These are phyloP conservation scores for Helobdella robusta DNA, from an alignment of 2,888 invertebrate species.

Conservation along the genomic window DNA sequence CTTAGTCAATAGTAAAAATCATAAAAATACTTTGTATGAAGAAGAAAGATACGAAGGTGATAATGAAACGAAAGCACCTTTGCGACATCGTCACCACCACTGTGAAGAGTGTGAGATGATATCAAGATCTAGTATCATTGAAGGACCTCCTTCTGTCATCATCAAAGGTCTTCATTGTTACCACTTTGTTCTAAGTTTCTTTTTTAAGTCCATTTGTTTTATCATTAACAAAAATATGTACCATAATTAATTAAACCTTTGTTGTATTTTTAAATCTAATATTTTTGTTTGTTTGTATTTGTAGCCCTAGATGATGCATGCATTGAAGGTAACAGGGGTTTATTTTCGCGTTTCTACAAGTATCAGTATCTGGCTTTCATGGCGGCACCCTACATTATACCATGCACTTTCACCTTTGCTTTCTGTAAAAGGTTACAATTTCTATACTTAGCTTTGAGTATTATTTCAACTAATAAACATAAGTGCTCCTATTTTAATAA, in stretches of 20 bases:
- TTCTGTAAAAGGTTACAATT: conserved; percentile 56
- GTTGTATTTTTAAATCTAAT: background rate
- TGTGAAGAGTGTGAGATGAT: conserved; percentile 51
- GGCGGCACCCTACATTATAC: conserved; percentile 75
- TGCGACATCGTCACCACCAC: too few species aligned
- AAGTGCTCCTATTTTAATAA: too few species aligned
- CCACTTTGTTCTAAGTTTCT: background rate
- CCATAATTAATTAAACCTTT: background rate
- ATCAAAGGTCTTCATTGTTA: conserved; percentile 38
- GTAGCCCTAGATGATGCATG: conserved; percentile 78
- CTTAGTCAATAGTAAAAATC: too few species aligned
- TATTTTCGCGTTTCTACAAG: conserved; percentile 80
- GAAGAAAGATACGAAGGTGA: too few species aligned
- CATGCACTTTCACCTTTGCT: conserved; percentile 66
- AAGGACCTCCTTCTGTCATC: conserved; percentile 79
- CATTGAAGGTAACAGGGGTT: conserved; percentile 78
- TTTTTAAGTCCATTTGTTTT: too few species aligned
- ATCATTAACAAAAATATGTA: too few species aligned
- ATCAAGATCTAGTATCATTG: too few species aligned
- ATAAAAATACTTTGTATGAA: too few species aligned
- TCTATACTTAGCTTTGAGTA: too few species aligned
- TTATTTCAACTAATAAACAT: too few species aligned
- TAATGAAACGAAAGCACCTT: too few species aligned
- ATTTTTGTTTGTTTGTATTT: conserved; percentile 26
- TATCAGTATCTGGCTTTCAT: conserved; percentile 70